These are phyloP conservation scores for Erpobdella octoculata DNA, from an alignment of 2,888 invertebrate genomes.

Conservation along the genomic window DNA sequence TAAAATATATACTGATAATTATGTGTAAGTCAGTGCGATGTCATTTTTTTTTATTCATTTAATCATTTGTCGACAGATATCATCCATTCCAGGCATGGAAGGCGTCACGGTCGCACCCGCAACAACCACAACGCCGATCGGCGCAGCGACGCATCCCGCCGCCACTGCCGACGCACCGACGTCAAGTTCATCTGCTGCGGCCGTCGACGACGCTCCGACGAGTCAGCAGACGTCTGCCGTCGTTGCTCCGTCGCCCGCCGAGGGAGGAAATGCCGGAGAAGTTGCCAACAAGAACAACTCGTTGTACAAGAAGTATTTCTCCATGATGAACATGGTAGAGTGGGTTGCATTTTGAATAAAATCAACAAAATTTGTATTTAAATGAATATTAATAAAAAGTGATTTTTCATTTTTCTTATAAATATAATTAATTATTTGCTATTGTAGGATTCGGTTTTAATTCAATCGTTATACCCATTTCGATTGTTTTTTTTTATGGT, in stretches of 20 bases:
- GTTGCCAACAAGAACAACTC: slow-evolving; percentile 15
- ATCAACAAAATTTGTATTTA: too few relatives aligned
- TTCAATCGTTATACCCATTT: too few relatives aligned
- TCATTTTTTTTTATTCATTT: too few relatives aligned
- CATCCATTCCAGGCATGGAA: slow-evolving; percentile 15
- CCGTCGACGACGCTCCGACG: background rate
- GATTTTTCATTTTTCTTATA: too few relatives aligned
- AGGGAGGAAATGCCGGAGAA: background rate
- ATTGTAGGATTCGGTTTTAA: too few relatives aligned
- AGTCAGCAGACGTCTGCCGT: background rate
- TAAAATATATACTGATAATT: too few relatives aligned
- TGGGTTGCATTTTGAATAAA: background rate
- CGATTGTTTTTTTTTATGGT: too few relatives aligned
- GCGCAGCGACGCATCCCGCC: background rate
- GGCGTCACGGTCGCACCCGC: background rate
- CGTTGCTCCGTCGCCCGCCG: background rate
- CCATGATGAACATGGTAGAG: slow-evolving; percentile 13
- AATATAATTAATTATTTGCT: too few relatives aligned
- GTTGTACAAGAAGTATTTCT: slow-evolving; percentile 16
- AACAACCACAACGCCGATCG: background rate
- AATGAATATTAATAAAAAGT: too few relatives aligned
- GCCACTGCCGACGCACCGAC: background rate
- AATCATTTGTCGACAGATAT: too few relatives aligned
- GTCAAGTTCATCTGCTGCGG: too few relatives aligned
- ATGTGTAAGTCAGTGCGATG: too few relatives aligned